phyloP scores from a whole-genome alignment of 2,797 vertebrate genomes.

The Kryptolebias ocellatus region DNA sequence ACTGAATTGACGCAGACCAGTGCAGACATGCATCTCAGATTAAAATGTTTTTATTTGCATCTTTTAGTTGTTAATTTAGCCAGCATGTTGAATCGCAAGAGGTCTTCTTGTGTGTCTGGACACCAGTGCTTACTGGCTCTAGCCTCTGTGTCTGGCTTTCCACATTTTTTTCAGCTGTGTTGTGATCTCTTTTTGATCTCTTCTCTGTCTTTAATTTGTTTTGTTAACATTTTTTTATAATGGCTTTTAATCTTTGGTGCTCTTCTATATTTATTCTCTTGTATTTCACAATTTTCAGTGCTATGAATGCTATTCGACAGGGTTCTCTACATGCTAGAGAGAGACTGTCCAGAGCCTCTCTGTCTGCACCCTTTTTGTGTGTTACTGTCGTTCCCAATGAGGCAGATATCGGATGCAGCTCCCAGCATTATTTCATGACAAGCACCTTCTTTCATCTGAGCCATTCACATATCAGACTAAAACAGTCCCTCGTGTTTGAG shows the following conservation, averaged over 20 bases:
- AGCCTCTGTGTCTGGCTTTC: constrained; percentile 12
- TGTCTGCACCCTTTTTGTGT: constrained; percentile 48
- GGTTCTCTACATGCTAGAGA: constrained; percentile 59
- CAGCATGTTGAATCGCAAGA: constrained; percentile 59
- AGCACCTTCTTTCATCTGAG: constrained; percentile 45
- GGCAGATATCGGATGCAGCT: constrained; percentile 36
- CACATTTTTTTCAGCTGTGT: constrained; percentile 11
- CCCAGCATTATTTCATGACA: constrained; percentile 46
- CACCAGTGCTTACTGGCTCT: constrained; percentile 20
- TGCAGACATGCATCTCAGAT: constrained; percentile 48
- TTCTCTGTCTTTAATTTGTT: constrained; percentile 45
- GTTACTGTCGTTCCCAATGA: constrained; percentile 35
- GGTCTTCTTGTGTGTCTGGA: constrained; percentile 58
- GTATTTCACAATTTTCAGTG: constrained; percentile 28
- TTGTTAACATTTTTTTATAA: constrained; percentile 34
- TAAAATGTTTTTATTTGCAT: constrained; percentile 61
- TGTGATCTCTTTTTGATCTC: constrained; percentile 9
- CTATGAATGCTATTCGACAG: constrained; percentile 61
- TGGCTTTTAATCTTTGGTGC: constrained; percentile 36
- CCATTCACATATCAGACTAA: constrained; percentile 23
- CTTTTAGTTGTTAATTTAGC: constrained; percentile 63
- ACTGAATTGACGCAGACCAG: constrained; percentile 47
- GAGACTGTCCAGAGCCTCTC: constrained; percentile 38
- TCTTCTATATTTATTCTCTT: constrained; percentile 36
- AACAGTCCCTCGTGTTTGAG: constrained; percentile 27